phyloP scores from a whole-genome alignment of 2,797 vertebrate genomes.

The Trachops cirrhosus region DNA sequence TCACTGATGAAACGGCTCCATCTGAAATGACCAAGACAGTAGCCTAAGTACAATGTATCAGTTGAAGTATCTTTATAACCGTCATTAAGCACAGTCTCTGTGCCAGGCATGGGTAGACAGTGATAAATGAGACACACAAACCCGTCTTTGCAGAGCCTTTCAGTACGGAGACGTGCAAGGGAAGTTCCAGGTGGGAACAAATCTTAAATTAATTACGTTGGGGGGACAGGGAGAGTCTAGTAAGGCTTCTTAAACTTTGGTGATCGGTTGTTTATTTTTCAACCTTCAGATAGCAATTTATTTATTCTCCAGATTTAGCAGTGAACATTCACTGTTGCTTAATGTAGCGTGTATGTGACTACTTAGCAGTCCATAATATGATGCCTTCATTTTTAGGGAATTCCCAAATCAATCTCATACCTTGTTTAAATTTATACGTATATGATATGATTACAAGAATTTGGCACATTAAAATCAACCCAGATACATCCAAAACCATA shows the following conservation, averaged over 20 bases:
- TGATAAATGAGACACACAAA: neutral
- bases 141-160: neutral
- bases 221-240: neutral
- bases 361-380: neutral
- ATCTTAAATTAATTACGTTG: neutral
- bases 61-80: neutral
- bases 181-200: neutral
- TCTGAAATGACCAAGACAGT: slow-evolving; percentile 41
- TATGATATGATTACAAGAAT: neutral
- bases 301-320: neutral
- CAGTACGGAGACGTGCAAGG: neutral
- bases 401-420: neutral
- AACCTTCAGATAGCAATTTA: neutral
- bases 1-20: neutral
- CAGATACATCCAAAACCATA: neutral
- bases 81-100: neutral
- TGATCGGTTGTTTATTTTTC: slow-evolving; percentile 24
- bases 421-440: neutral
- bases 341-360: neutral
- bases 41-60: neutral
- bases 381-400: slow-evolving; percentile 2
- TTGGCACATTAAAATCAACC: neutral
- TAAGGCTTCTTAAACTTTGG: neutral
- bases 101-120: neutral
- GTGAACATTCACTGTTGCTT: neutral